These are phyloP conservation scores for Thalassaphorura encarpata DNA, from an alignment of 1,140 invertebrate genomes.

Conservation along the genomic window DNA sequence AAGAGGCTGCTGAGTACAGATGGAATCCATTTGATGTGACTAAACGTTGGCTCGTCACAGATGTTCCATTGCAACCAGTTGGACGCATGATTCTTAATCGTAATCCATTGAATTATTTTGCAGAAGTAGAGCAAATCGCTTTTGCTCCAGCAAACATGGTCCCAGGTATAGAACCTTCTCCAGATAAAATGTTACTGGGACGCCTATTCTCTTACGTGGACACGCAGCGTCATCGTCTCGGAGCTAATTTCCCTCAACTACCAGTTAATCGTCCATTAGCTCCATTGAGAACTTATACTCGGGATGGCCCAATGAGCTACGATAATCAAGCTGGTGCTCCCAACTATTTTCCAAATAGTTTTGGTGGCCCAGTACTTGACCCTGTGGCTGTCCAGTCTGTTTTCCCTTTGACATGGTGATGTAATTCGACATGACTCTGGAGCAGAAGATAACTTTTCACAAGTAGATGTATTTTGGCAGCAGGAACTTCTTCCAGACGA, in stretches of 20 bases:
- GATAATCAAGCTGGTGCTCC: constrained; percentile 61
- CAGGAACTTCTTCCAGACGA: constrained; percentile 62
- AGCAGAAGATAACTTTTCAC: constrained; percentile 82
- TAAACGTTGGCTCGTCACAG: constrained; percentile 45
- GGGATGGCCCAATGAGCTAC: constrained; percentile 67
- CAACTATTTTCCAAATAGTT: constrained; percentile 94
- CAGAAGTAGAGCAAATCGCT: constrained; percentile 55
- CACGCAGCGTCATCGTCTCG: constrained; percentile 85
- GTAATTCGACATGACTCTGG: constrained; percentile 56
- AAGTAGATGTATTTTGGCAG: constrained; percentile 68
- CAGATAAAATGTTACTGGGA: constrained; percentile 59
- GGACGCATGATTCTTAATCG: constrained; percentile 48
- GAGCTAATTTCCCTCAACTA: constrained; percentile 82
- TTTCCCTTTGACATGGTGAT: constrained; percentile 21
- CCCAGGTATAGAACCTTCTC: constrained; percentile 49
- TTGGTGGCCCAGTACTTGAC: constrained; percentile 59
- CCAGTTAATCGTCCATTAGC: constrained; percentile 78
- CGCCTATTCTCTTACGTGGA: constrained; percentile 89
- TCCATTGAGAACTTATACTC: constrained; percentile 61
- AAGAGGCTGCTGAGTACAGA: constrained; percentile 55
- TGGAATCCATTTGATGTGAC: constrained; percentile 45
- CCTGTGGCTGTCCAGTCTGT: constrained; percentile 40
- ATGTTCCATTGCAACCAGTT: constrained; percentile 52
- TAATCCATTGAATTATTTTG: constrained; percentile 51
- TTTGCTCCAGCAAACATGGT: constrained; percentile 53